Base-by-base conservation (phyloP, 2,797 vertebrate genomes). In the Gobio occitaniae region DNA sequence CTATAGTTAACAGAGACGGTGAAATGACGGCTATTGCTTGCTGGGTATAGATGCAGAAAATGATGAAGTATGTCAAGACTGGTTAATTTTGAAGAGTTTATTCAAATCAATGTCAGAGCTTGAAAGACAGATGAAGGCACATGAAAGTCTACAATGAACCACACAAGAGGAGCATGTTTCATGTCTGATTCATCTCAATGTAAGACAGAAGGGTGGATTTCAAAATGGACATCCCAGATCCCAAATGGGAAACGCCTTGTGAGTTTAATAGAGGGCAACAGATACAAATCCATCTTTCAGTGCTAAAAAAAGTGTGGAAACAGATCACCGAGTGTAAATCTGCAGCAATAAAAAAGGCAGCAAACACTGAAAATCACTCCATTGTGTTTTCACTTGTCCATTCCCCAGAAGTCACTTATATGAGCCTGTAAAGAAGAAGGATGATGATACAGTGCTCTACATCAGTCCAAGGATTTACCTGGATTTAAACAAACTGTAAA, bases 31-130 rank as follows among this genome's bases (percentile, higher is more conserved):
- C 7, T 44, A 44, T 8, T 44, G 41, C 41, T 10, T 44, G 41
- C 41, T 44, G 41, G 41, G 41, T 10, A 54, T 65, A 83, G 86
- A 89, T 91, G 88, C 61, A 69, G 68, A 90, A 89, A 93, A 92
- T 86, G 71, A 89, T 92, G 90, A 87, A 50, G 89, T 90, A 82
- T 87, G 90, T 88, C 80, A 91, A 90, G 69, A 80, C 82, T 85
- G 36, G 84, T 97, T 97, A 96, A 96, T 96, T 97, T 96, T 91
- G 94, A 92, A 88, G 94, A 94, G 93, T 91, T 93, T 90, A 93
- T 91, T 93, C 91, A 95, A 91, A 92, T 86, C 82, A 88, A 93
- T 95, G 95, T 88, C 89, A 90, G 89, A 90, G 81, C 84, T 78
- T 83, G 52, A 89, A 84, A 82, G 71, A 90, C 86, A 87, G 68